Conservation (phyloP, 2,888 invertebrate genomes). For the Bombylius discolor region DNA sequence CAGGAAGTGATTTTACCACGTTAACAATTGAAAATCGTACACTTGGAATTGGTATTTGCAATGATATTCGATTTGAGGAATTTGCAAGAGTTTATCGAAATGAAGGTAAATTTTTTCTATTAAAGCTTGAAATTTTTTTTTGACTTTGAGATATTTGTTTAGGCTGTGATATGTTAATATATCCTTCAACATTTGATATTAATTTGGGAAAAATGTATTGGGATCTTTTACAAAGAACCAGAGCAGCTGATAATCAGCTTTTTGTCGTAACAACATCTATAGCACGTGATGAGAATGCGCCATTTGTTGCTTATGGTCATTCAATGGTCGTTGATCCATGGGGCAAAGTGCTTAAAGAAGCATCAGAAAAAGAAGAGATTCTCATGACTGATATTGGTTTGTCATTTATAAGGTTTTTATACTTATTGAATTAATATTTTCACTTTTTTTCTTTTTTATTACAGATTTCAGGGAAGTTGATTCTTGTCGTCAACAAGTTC, state of each 20-base stretch:
- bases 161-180: constrained; percentile 77
- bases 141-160: too few species aligned
- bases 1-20: constrained; percentile 60
- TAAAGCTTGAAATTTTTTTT: background rate
- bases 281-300: constrained; percentile 51
- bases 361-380: constrained; percentile 54
- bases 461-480: constrained; percentile 58
- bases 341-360: constrained; percentile 49
- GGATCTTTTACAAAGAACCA: background rate
- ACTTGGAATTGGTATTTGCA: constrained; percentile 88
- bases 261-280: constrained; percentile 71
- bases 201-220: constrained; percentile 18
- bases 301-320: constrained; percentile 77
- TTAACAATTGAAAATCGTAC: constrained; percentile 57
- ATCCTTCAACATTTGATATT: constrained; percentile 85
- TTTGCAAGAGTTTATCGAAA: constrained; percentile 62
- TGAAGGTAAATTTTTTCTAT: constrained; percentile 28
- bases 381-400: constrained; percentile 58
- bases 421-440: background rate
- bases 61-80: constrained; percentile 86
- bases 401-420: background rate
- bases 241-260: constrained; percentile 74
- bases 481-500: constrained; percentile 73
- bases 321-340: constrained; percentile 65
- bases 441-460: constrained; percentile 11